Percentiles rank a stretch among this genome's conserved stretches.
Conservation (phyloP, 2,113 vertebrate genomes). For the Megalops atlanticus region DNA sequence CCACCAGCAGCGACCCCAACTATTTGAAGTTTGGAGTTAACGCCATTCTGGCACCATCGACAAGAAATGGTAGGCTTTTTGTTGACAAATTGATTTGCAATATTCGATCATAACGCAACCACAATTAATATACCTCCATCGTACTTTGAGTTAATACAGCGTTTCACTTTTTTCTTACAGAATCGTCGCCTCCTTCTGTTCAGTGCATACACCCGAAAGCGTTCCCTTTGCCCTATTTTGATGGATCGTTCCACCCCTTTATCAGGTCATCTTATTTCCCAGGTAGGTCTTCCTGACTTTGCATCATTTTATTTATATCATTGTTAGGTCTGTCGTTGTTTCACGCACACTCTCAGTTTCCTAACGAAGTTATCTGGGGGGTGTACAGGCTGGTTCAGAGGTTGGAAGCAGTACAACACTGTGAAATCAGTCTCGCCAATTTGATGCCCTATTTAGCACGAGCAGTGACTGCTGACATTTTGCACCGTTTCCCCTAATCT, state of each 20-base stretch:
- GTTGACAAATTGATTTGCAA: neutral
- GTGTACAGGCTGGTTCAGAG: slow-evolving; percentile 72
- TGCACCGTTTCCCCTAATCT: slow-evolving; percentile 81
- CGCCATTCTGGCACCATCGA: slow-evolving; percentile 87
- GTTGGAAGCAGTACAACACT: slow-evolving; percentile 74
- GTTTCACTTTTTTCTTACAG: slow-evolving; percentile 51
- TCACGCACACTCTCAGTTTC: slow-evolving; percentile 30
- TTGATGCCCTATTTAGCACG: slow-evolving; percentile 87
- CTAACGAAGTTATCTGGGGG: slow-evolving; percentile 39
- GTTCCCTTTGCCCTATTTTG: slow-evolving; percentile 88
- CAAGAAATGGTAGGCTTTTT: slow-evolving; percentile 77
- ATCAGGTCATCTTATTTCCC: slow-evolving; percentile 90
- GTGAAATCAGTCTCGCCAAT: slow-evolving; percentile 83
- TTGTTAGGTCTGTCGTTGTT: neutral
- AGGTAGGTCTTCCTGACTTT: slow-evolving; percentile 70
- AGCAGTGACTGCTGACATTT: slow-evolving; percentile 84
- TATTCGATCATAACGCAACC: too few species aligned
- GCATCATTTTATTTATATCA: neutral
- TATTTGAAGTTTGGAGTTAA: slow-evolving; percentile 96
- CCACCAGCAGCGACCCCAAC: slow-evolving; percentile 67
- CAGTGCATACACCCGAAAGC: slow-evolving; percentile 81
- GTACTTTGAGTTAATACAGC: neutral
- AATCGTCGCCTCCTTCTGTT: slow-evolving; percentile 70
- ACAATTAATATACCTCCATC: too few species aligned
- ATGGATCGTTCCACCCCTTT: slow-evolving; percentile 88